Evolutionary conservation across 2,113 vertebrate species (phyloP), one percentile per base, ranked within the genome.

Genomic region (Campylomormyrus numenius): DNA sequence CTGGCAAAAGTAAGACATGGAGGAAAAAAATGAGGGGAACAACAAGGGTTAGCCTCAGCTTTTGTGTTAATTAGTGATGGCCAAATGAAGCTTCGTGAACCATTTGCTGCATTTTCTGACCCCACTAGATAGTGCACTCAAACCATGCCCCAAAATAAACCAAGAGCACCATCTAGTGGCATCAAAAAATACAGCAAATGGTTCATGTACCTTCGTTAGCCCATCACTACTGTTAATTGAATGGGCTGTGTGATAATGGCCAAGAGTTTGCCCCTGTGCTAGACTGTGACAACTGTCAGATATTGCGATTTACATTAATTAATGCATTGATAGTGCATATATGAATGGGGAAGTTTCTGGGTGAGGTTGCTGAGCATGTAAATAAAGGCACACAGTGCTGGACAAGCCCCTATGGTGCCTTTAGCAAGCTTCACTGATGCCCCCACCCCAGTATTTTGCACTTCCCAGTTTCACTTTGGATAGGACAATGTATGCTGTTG

Each of bases 1-100:
- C 9, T 99, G 98, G 98, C 97, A 98, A 93, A 98, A 95, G 98
- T 99, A 93, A 94, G 96, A 90, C 8, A 24, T 52, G 8, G 35
- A 42, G 31, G 7, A 2, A 85, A 85, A 85, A 49, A 11, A 85
- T n/a, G 17, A 85, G 46, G 1, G 21, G 45, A 27, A 50, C 46
- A 56, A 48, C 9, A 84, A 48, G 80, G 17, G 19, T 8, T 35
- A 50, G 85, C 85, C 8, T 27, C 19, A 31, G 45, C 49, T 87
- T 5, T 56, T 52, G 11, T 27, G 11, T 86, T 31, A 80, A 42
- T 42, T 13, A 17, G 1, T 80, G 53, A 21, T 21, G 53, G 53
- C 19, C 53, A 21, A 56, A 56, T 56, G 19, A 56, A 56, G 53
- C 19, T 53, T 5, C 17, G 4, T 53, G 17, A 53, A 53, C 52